Evolutionary conservation across 2,113 vertebrate genomes (phyloP).

Genomic region (Apodemus sylvaticus): DNA sequence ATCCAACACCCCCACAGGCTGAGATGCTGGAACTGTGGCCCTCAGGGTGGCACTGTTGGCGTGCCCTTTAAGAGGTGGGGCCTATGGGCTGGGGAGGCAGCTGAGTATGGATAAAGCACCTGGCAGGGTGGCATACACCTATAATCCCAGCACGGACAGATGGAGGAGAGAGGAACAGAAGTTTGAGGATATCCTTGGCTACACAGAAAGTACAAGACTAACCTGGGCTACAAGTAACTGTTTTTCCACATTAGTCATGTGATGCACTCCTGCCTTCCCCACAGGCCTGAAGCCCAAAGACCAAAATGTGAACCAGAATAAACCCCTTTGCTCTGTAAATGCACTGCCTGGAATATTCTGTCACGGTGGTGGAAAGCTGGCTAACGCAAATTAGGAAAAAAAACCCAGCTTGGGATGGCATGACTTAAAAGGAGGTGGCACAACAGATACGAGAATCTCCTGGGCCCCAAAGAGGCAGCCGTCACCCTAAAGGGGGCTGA

Average conservation of each 20-base stretch:
- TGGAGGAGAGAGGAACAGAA: neutral
- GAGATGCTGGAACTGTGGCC: neutral
- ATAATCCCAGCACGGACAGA: neutral
- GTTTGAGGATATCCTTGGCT: neutral
- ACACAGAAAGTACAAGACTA: neutral
- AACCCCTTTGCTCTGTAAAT: neutral
- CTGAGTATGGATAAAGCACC: neutral
- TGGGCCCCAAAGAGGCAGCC: neutral
- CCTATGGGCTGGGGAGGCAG: neutral
- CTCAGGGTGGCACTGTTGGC: neutral
- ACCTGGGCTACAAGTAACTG: neutral
- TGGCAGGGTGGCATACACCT: neutral
- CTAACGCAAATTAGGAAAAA: neutral
- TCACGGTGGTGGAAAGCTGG: neutral
- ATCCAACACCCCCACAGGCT: neutral
- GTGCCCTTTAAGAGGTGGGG: neutral
- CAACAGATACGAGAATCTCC: rapidly evolving
- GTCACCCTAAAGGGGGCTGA: neutral
- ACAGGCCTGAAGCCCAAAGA: neutral
- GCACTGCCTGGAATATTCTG: neutral
- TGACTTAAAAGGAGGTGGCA: neutral
- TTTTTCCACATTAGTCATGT: neutral
- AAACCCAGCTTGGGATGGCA: neutral
- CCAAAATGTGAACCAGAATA: neutral
- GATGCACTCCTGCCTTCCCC: neutral